Evolutionary conservation across 1,140 invertebrate genomes (phyloP).

Genomic region (Bradysia coprophila): DNA sequence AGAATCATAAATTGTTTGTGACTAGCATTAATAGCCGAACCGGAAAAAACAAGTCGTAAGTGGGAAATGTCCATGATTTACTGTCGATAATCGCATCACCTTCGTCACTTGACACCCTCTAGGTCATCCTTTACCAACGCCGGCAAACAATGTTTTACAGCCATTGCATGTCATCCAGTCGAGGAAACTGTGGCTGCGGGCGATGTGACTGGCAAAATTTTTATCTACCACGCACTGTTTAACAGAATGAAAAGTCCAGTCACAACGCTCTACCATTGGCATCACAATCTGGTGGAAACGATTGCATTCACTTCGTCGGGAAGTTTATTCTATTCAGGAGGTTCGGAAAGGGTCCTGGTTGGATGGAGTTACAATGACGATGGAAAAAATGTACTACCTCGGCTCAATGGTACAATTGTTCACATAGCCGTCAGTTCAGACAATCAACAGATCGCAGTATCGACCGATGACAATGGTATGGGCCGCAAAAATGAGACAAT

Average conservation of each 20-base stretch:
- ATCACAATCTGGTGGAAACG: slow-evolving; percentile 49
- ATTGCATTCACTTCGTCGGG: slow-evolving; percentile 49
- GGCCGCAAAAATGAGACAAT: too few relatives aligned
- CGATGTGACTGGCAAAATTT: slow-evolving; percentile 42
- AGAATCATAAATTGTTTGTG: slow-evolving; percentile 18
- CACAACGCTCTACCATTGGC: slow-evolving; percentile 71
- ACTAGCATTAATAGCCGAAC: slow-evolving; percentile 17
- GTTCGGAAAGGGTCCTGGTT: slow-evolving; percentile 58
- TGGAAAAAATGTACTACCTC: slow-evolving; percentile 46
- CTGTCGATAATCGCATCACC: too few relatives aligned
- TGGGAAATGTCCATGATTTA: slow-evolving; percentile 6
- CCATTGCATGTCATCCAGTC: slow-evolving; percentile 44
- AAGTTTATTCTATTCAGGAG: slow-evolving; percentile 50
- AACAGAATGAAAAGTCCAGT: too few relatives aligned
- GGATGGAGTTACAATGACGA: slow-evolving; percentile 40
- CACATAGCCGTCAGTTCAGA: slow-evolving; percentile 44
- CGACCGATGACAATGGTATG: slow-evolving; percentile 58
- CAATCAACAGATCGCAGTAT: slow-evolving; percentile 42
- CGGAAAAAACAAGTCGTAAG: slow-evolving; percentile 9
- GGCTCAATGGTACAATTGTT: slow-evolving; percentile 47
- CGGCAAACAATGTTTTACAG: too few relatives aligned
- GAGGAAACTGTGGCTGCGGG: slow-evolving; percentile 50
- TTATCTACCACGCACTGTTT: too few relatives aligned
- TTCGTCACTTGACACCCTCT: too few relatives aligned
- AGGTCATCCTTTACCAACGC: too few relatives aligned